Base-by-base conservation (phyloP, 1,140 invertebrate genomes). In the Popillia japonica region DNA sequence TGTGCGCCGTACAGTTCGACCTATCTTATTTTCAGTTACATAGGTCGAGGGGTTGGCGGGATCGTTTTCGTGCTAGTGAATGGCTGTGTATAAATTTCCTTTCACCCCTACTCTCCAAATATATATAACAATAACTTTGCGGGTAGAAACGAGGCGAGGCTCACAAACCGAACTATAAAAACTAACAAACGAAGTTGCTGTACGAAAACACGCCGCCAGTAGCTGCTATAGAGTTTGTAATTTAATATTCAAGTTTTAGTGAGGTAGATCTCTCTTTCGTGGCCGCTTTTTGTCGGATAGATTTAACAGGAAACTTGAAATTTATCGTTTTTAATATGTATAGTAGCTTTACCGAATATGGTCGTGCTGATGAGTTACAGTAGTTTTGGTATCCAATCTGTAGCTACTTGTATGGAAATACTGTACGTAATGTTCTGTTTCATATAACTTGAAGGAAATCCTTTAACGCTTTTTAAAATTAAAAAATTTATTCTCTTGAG, bases 281-380 rank as follows among this genome's bases (percentile, higher is more conserved):
- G 48, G 14, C 17, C 11, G 48, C 7, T 55, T 44, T 55, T 17
- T 55, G 48, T 14, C 17, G 48, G 48, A 55, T 55, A n/a, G 48
- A 55, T 55, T 55, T 55, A n/a, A n/a, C 48, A 17, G 48, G 11
- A 17, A 55, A 55, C 48, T 55, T 55, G n/a, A 17, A 55, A 55
- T 55, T 55, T 55, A 55, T 55, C 48, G 48, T 55, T 55, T 55
- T 55, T 55, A 55, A 55, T 55, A n/a, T n/a, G n/a, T n/a, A 55
- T 55, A 55, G 11, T 55, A 14, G 27, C 4, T 34, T 6, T 6
- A 2, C 17, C 6, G 48, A 17, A 55, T 17, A 17, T 17, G 42
- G 14, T 9, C 14, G 1, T 7, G 42, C 14, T 44, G 42, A 44
- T 44, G 42, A 10, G 42, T 44, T 9, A 44, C 8, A 14, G 14